Evolutionary conservation across 1,140 invertebrate species (phyloP), one percentile per base, ranked within the genome.

Genomic region (Megalonaias nervosa): DNA sequence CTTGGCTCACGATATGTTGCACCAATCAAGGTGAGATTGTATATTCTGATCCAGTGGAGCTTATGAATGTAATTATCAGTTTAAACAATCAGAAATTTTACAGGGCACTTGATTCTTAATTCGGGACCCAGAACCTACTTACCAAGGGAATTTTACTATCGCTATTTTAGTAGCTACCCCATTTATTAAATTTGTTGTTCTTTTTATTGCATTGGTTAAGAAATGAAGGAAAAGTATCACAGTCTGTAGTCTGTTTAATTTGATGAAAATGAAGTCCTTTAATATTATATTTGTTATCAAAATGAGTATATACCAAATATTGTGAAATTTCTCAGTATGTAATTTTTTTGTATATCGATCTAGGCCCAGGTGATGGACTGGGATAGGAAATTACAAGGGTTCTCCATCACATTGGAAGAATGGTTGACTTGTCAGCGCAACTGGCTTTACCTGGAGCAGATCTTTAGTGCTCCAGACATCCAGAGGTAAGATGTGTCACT

Each of bases 401-500:
- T 97, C 87, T 90, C 93, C 2, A 93, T 92, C 79, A 96, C 95
- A 11, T 88, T 95, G 91, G 95, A 97, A 88, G 95, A 95, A 87
- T 97, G 96, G 96, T 93, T 94, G 84, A 92, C 92, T 58, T 96
- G 95, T 82, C 96, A 97, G 87, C 94, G 94, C 82, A 95, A 94
- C 64, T 97, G 95, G 95, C 92, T 97, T 6, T 97, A 97, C 84
- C 90, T 97, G 65, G 95, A 97, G 87, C 94, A 95, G 11, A 97
- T 97, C 83, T 97, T 97, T 88, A 94, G 94, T n/a, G 95, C 95
- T 2, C 94, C 95, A 0, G 96, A 97, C 84, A 97, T 97, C 81
- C 96, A 97, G 85, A 86, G 89, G 88, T 90, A 83, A 69, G 71
- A 65, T 48, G 6, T 48, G 2, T 38, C 6, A 48, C 38, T 48